Base-by-base conservation (phyloP, 1,140 invertebrate genomes). In the Phenacoccus solenopsis region DNA sequence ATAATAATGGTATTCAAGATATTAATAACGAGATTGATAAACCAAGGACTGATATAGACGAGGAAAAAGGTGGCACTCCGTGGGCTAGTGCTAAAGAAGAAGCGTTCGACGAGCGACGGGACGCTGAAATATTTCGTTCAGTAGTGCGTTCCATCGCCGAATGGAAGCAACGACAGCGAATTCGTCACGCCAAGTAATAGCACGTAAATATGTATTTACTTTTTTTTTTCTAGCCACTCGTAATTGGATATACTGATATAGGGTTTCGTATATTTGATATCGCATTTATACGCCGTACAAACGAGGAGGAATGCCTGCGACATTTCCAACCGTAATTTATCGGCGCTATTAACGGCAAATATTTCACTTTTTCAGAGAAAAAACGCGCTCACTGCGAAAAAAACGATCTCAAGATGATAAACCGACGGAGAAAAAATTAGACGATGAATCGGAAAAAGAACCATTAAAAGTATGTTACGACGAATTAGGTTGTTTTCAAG, bases 401-500 rank as follows among this genome's bases (percentile, higher is more conserved):
- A 49, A 49, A 27, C 22, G 59, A 64, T 25, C 59, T 64, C 59
- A 27, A 24, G 25, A 64, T 24, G 25, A 64, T 25, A 59, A 7
- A 9, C 22, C 22, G 25, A 24, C 59, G 3, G 25, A 64, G 20
- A 64, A 64, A 64, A 64, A 64, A 22, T 16, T 25, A 3, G 59
- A 64, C 3, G 84, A 77, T 79, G 88, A 77, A 79, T 88, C 72
- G 86, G 87, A 12, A 82, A 85, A 16, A 86, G 59, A 64, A 16
- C 59, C 59, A 24, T 64, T 87, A 64, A 85, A 86, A 10, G 88
- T 94, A 0, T 98, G 95, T 76, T 98, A 97, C 76, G 86, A 86
- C 1, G 89, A 93, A 69, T 82, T 96, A n/a, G 94, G 94, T 4
- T 98, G 95, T 76, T 97, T 96, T 79, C 88, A 91, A 73, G 91